Percentiles rank a stretch among this genome's conserved stretches.
phyloP scores from a whole-genome alignment of 2,888 invertebrate species.

The Allygus modestus region DNA sequence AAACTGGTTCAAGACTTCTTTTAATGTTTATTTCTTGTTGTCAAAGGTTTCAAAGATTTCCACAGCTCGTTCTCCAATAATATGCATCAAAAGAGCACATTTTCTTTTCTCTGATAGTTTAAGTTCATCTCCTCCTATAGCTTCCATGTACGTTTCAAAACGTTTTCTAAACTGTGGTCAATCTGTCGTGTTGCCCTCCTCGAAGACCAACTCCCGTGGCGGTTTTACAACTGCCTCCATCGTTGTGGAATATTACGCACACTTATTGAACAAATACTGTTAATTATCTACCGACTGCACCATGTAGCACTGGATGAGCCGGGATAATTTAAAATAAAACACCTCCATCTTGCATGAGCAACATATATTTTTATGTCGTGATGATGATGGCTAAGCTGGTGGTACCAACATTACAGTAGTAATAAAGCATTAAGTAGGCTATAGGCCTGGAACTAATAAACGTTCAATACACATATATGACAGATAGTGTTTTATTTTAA shows the following conservation, averaged over 20 bases:
- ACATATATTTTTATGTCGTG: too few relatives aligned
- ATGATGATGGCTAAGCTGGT: too few relatives aligned
- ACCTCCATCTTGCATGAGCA: too few relatives aligned
- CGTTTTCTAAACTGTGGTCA: constrained; percentile 33
- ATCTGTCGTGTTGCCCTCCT: constrained; percentile 4
- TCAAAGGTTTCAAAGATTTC: constrained; percentile 35
- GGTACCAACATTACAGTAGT: too few relatives aligned
- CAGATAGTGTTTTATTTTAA: too few relatives aligned
- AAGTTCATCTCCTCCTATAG: constrained; percentile 48
- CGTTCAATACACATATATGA: too few relatives aligned
- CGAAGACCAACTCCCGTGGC: neutral
- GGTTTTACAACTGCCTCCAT: constrained; percentile 43
- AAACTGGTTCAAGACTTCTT: constrained; percentile 28
- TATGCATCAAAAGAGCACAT: constrained; percentile 37
- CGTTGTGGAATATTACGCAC: neutral
- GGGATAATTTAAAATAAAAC: neutral
- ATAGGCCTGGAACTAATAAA: too few relatives aligned
- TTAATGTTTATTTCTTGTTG: constrained; percentile 35
- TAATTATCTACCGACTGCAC: neutral
- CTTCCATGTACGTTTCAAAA: constrained; percentile 35
- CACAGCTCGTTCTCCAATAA: constrained; percentile 26
- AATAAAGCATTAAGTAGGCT: too few relatives aligned
- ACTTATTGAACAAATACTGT: neutral
- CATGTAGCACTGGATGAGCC: neutral
- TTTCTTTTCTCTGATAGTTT: constrained; percentile 30